These are phyloP conservation scores for Dinoponera quadriceps DNA, from an alignment of 1,140 invertebrate species.

Conservation along the genomic window DNA sequence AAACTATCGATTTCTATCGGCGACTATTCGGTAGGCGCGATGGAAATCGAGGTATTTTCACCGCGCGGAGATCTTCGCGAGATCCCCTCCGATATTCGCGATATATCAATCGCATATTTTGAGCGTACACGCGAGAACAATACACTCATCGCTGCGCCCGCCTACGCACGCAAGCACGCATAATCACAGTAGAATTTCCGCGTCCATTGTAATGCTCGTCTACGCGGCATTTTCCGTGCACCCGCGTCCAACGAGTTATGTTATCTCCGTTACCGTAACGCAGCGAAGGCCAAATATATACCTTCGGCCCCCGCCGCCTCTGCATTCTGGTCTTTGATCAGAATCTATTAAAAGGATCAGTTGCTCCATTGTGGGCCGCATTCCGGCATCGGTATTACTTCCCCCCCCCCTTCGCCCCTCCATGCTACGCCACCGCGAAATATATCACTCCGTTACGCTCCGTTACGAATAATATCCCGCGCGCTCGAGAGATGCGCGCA, in stretches of 20 bases:
- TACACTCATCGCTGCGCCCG: constrained; percentile 6
- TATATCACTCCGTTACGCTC: constrained; percentile 18
- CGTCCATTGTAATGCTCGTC: constrained; percentile 8
- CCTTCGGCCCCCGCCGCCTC: constrained; percentile 54
- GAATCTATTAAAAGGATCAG: constrained; percentile 76
- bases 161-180: background rate
- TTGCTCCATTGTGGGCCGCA: constrained; percentile 69
- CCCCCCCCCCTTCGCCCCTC: background rate
- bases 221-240: constrained; percentile 6
- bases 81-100: constrained; percentile 1
- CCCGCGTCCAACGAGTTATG: constrained; percentile 65
- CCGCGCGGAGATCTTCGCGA: background rate
- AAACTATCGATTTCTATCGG: background rate
- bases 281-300: constrained; percentile 61
- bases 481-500: constrained; percentile 28
- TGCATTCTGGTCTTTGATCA: constrained; percentile 69
- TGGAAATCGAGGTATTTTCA: background rate
- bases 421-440: constrained; percentile 9
- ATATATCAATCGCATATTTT: constrained; percentile 18
- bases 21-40: background rate
- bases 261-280: constrained; percentile 51
- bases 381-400: constrained; percentile 72
- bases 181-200: constrained; percentile 40
- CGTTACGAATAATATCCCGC: constrained; percentile 45
- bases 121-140: constrained; percentile 30